A percentile compares a stretch with the other conserved stretches of the same genome.
phyloP scores from a whole-genome alignment of 2,888 invertebrate species.

The Nemurella pictetii region DNA sequence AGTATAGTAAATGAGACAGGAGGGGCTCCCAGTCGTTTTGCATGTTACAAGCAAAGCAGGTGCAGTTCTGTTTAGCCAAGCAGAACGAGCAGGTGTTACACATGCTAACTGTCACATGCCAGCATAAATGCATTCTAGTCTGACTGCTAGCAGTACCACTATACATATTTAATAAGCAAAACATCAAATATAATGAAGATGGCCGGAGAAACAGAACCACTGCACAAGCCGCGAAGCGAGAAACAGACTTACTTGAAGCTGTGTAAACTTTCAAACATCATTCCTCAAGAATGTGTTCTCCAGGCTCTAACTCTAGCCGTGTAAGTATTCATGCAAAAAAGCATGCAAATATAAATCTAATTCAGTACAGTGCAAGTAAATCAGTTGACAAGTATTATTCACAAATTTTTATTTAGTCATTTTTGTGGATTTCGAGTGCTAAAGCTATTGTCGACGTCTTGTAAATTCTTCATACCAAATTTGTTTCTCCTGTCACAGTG shows the following conservation, averaged over 20 bases:
- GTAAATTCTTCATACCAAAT: neutral
- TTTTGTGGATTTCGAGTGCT: neutral
- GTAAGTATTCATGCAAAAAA: constrained; percentile 21
- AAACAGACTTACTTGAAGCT: constrained; percentile 27
- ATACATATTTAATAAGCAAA: too few species aligned
- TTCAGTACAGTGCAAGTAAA: too few species aligned
- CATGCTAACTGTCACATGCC: neutral
- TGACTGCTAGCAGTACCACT: neutral
- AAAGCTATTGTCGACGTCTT: neutral
- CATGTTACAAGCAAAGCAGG: neutral
- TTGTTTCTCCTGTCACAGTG: constrained; percentile 42
- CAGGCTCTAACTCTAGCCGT: constrained; percentile 31
- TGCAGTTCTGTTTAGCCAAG: neutral
- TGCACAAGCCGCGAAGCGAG: neutral
- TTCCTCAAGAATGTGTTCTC: constrained; percentile 32
- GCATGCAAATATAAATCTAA: neutral
- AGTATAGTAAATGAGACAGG: too few species aligned
- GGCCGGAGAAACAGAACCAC: neutral
- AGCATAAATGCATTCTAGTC: neutral
- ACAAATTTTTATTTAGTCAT: neutral
- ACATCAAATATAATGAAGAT: neutral
- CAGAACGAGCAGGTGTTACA: neutral
- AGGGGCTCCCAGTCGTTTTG: too few species aligned
- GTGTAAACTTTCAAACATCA: constrained; percentile 29
- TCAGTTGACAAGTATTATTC: too few species aligned